Evolutionary conservation across 2,797 vertebrate species (phyloP).

Genomic region (Antrozous pallidus): DNA sequence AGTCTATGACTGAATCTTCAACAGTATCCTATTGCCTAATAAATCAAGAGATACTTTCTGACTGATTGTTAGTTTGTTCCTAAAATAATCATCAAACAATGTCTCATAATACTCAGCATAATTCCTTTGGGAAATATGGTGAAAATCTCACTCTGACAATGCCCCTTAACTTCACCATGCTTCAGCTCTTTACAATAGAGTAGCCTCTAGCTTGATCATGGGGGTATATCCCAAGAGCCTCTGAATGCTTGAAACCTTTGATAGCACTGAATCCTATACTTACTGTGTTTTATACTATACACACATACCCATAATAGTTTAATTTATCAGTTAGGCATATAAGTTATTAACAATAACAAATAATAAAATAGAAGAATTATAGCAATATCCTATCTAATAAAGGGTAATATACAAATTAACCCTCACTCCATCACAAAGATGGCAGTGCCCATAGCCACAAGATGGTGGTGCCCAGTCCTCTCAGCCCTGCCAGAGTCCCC

Average conservation of each 20-base stretch:
- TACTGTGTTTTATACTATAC: not conserved
- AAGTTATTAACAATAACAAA: not conserved
- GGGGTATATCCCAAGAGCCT: not conserved
- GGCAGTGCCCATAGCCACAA: too few relatives aligned
- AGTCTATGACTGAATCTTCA: not conserved
- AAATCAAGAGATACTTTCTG: not conserved
- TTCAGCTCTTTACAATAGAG: not conserved
- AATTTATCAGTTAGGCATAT: too few relatives aligned
- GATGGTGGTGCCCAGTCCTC: fast-evolving
- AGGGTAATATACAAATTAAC: too few relatives aligned
- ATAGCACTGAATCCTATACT: too few relatives aligned
- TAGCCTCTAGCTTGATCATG: not conserved
- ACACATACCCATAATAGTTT: not conserved
- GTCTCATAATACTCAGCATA: not conserved
- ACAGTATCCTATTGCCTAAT: not conserved
- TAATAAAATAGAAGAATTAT: not conserved
- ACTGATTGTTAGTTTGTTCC: not conserved
- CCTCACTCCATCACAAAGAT: too few relatives aligned
- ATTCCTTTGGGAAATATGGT: not conserved
- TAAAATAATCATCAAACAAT: not conserved
- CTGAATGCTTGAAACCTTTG: not conserved
- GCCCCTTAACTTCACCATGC: not conserved
- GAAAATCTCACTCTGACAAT: not conserved
- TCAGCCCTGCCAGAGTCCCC: too few relatives aligned
- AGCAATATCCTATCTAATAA: not conserved